Percentiles rank a stretch among this genome's conserved stretches.
These are phyloP conservation scores for Pogoniulus pusillus DNA, from an alignment of 2,797 vertebrate species.

Conservation along the genomic window DNA sequence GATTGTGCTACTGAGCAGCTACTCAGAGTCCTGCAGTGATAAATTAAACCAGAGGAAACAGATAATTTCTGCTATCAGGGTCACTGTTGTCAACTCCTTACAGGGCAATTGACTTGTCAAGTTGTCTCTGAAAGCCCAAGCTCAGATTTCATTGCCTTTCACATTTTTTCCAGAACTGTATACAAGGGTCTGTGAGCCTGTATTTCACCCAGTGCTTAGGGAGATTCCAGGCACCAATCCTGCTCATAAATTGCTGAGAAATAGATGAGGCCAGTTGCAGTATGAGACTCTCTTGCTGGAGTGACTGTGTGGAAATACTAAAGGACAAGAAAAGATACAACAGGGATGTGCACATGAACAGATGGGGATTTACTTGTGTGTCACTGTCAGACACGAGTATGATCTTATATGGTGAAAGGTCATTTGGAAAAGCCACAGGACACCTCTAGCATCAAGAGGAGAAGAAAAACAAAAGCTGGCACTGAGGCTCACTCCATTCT, in stretches of 20 bases:
- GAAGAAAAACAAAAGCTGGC: background rate
- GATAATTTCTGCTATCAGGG: constrained; percentile 68
- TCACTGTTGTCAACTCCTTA: constrained; percentile 66
- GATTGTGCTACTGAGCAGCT: constrained; percentile 36
- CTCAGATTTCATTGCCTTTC: constrained; percentile 68
- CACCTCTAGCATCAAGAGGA: background rate
- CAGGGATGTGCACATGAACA: background rate
- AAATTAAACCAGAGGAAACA: constrained; percentile 63
- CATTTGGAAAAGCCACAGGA: constrained; percentile 2
- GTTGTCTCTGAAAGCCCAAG: constrained; percentile 29
- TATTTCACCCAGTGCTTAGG: background rate
- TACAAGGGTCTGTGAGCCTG: constrained; percentile 35
- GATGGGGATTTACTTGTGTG: constrained; percentile 27
- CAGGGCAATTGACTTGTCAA: constrained; percentile 72
- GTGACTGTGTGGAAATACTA: background rate
- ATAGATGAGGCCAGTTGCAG: background rate
- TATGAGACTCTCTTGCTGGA: background rate
- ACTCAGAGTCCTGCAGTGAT: constrained; percentile 20
- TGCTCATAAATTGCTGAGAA: constrained; percentile 26
- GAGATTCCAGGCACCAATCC: constrained; percentile 38
- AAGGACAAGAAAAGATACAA: background rate
- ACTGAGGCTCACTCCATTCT: background rate
- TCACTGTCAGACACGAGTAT: background rate
- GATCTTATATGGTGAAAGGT: constrained; percentile 21
- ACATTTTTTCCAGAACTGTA: constrained; percentile 23